phyloP scores from a whole-genome alignment of 1,140 invertebrate genomes.

The Ectropis grisescens region DNA sequence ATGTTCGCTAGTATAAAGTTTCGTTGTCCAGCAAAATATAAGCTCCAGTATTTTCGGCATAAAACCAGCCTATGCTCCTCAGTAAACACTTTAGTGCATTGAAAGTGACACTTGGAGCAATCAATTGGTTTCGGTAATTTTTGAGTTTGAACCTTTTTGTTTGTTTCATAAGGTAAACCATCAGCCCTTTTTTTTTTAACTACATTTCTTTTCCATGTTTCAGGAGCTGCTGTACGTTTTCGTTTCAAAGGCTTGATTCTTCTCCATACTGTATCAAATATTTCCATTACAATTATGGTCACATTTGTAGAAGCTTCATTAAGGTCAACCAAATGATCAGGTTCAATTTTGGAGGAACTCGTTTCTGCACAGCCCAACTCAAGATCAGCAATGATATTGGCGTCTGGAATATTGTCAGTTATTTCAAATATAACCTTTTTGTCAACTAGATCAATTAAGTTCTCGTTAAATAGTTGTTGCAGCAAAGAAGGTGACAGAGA shows the following conservation, averaged over 20 bases:
- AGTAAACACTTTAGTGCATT: neutral
- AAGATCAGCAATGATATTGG: too few relatives aligned
- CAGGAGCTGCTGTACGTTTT: neutral
- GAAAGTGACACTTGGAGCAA: neutral
- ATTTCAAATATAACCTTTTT: too few relatives aligned
- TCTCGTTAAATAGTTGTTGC: too few relatives aligned
- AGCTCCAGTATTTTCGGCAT: neutral
- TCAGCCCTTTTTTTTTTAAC: neutral
- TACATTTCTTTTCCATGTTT: neutral
- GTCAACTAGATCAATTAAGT: too few relatives aligned
- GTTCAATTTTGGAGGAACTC: too few relatives aligned
- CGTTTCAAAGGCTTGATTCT: neutral
- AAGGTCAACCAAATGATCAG: too few relatives aligned
- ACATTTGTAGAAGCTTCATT: too few relatives aligned
- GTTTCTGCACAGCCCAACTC: too few relatives aligned
- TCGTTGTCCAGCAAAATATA: conserved; percentile 1
- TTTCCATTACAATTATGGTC: neutral
- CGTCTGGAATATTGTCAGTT: too few relatives aligned
- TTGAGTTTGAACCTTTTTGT: neutral
- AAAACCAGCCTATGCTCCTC: neutral
- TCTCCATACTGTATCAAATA: conserved; percentile 1
- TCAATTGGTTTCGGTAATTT: neutral
- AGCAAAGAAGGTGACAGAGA: too few relatives aligned
- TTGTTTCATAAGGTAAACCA: neutral
- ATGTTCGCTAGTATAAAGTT: conserved; percentile 4